Base-by-base conservation (phyloP, 2,888 invertebrate species). In the Melangyna quadrimaculata region DNA sequence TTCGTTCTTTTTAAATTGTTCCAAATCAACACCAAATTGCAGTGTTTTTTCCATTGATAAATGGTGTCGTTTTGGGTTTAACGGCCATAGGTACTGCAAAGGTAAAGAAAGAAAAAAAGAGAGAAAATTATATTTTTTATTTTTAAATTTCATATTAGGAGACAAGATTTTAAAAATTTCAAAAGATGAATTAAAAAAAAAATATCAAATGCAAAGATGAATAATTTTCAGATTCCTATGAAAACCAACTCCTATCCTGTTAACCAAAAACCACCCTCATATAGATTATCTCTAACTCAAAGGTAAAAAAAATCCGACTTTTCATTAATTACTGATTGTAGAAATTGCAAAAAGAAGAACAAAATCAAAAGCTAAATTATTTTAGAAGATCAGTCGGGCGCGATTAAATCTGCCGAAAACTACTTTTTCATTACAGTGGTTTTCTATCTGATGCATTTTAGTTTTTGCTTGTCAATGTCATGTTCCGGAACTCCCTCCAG, bases 1-100 rank as follows among this genome's bases (percentile, higher is more conserved):
- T 83, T 92, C 91, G 84, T 91, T 91, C 87, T 90, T 90, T 87
- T 92, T 91, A 19, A 86, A 86, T 81, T 89, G 90, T 82, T 91
- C 92, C 40, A 91, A 88, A 87, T 92, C 91, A 88, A 93, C 88
- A 88, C 92, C 90, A 88, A 92, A 91, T 84, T 92, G 91, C 84
- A 92, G 90, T 71, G 91, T 91, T 75, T 93, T 91, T 80, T 93
- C 93, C 69, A 93, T 91, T 87, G 94, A 92, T 93, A 95, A 95
- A 75, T 95, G 94, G 91, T 95, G 96, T 45, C 95, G 96, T 80
- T 95, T 93, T 0, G 95, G 95, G 91, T 81, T 95, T 88, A 96
- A 96, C 89, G 96, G 96, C 96, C 96, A 96, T 91, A 96, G 95
- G 92, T 94, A 94, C 96, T 96, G 94, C 83, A 87, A 88, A 55